Evolutionary conservation across 2,888 invertebrate genomes (phyloP), one percentile per base, ranked within the genome.

Genomic region (Campoletis raptor): DNA sequence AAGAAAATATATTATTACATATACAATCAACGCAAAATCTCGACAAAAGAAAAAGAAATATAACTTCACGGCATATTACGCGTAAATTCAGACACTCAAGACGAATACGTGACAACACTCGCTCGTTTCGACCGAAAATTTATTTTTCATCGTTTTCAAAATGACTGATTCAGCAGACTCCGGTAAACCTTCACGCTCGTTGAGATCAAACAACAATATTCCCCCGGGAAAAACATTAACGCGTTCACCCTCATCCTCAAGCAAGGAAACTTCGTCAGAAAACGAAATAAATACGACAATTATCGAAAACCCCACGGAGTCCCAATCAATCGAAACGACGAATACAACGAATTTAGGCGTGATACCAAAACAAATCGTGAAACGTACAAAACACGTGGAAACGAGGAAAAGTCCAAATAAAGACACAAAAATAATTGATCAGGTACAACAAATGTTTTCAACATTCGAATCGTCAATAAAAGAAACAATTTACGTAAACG

Each of bases 161-260:
- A 67, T 67, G 67, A 40, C 21, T 2, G 67, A 67, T 0, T 67
- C 67, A 6, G 37, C 67, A 1, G 42, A 67, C 8, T 40, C 67
- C 0, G 42, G 12, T 5, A 67, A 67, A 42, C 2, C 42, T 0
- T 0, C 4, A 10, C n/a, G 42, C 2, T 42, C 21, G 0, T n/a
- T 72, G 8, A 18, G 72, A 9, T 72, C 48, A 10, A 12, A 36
- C 8, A 52, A 72, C 24, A 10, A 9, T 4, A 72, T 72, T 9
- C 72, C 72, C 0, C 18, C 36, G 8, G 72, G 72, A 36, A 30
- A 52, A 15, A 37, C 48, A 5, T 52, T 72, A n/a, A 0, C 6
- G 4, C 72, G 72, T n/a, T 72, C 72, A 36, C 72, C 72, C 10
- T 36, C 72, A 5, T 48, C 52, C 0, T 72, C 72, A 1, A n/a